Base-by-base conservation (phyloP, 2,888 invertebrate species). In the Keiferia lycopersicella region DNA sequence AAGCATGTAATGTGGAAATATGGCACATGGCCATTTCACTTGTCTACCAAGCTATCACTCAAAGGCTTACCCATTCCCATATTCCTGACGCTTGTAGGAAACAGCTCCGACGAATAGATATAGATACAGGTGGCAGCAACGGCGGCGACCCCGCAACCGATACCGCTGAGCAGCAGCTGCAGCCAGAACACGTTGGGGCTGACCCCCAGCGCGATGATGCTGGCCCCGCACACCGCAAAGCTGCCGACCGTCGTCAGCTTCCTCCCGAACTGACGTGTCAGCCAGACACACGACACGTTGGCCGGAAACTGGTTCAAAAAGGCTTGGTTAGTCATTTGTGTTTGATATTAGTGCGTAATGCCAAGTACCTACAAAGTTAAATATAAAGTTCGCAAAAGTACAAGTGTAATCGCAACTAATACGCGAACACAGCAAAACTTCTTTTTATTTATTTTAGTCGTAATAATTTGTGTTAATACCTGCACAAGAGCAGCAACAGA, bases 81-180 rank as follows among this genome's bases (percentile, higher is more conserved):
- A 74, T 97, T 98, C 14, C 98, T 92, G 0, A 97, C 95, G 0
- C 97, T 95, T 0, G 98, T 98, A 0, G 98, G 98, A 78, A 96
- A 98, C 7, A 97, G 80, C 81, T 98, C 98, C 0, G 97, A 96
- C 0, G 96, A 95, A 82, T 95, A 97, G 10, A 98, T 94, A 80
- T 98, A 98, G 11, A 96, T 95, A 0, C 96, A 95, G 0, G 96
- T 94, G 71, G 97, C 97, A 0, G 95, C 94, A 0, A 96, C 93
- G 0, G 96, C 94, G 26, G 95, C 94, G 10, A 96, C 96, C 68
- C 96, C 95, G 69, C 97, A 95, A 0, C 96, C 96, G 34, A 95
- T 72, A 22, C 95, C 94, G 0, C 96, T 95, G 7, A 97, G 87
- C 8, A 92, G 83, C 0, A 95, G 84, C 56, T 92, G 92, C 10